Evolutionary conservation across 2,888 invertebrate genomes (phyloP), one percentile per base, ranked within the genome.

Genomic region (Brachypalpus laphriformis): DNA sequence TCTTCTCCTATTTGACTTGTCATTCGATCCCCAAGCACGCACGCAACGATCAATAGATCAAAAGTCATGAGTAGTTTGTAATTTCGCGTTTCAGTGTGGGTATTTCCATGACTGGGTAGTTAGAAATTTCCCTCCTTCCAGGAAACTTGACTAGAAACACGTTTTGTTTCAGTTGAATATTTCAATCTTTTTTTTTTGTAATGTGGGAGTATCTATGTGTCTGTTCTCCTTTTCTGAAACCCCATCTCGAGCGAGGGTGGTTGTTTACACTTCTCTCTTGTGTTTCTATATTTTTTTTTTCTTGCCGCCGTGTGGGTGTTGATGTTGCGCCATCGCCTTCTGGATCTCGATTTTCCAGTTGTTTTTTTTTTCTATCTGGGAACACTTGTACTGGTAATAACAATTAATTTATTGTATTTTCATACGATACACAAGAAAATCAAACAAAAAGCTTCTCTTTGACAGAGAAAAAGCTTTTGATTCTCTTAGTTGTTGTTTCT

Each of bases 11-110:
- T 49, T 47, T 5, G 22, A 72, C 61, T 77, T 78, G 72, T 78
- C 57, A 83, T 83, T 72, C 72, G 72, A 83, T 83, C 82, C 72
- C 56, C 72, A 61, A 74, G 66, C 82, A 74, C 78, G 72, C 72
- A 78, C 72, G 66, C 25, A 68, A 37, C 57, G 34, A 71, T 56
- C 76, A 40, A 47, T 47, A 72, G 78, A 72, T 81, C 70, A 76
- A 40, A 75, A 81, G 61, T 81, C 68, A 76, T 34, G 45, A 74
- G 49, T 40, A 51, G 34, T 71, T 20, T 74, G 42, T 40, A 56
- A 45, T 70, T 56, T 70, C n/a, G 47, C n/a, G 28, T 5, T 54
- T 66, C 25, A 40, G 57, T 42, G 49, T 76, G 65, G 82, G 82
- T 70, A 76, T 65, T 76, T 82, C 57, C 49, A 71, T 76, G 71